Evolutionary conservation across 2,113 vertebrate species (phyloP).

Genomic region (Ibidorhyncha struthersii): DNA sequence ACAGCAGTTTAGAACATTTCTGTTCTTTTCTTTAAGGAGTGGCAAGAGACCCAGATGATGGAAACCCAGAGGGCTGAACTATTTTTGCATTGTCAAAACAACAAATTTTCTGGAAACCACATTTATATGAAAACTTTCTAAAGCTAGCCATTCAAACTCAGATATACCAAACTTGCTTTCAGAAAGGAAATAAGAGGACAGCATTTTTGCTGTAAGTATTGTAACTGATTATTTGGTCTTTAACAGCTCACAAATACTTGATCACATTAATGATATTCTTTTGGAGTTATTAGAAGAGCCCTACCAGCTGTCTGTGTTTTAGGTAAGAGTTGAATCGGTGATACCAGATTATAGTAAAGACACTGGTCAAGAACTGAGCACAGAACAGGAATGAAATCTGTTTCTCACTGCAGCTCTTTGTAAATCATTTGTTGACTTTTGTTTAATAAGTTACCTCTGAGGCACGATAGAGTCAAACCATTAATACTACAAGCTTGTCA

Average conservation of each 20-base stretch:
- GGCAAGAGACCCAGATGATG: neutral
- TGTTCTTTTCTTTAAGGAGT: neutral
- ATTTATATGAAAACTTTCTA: neutral
- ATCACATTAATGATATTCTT: neutral
- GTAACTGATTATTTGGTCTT: neutral
- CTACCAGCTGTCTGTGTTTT: neutral
- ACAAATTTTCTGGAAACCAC: neutral
- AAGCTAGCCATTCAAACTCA: neutral
- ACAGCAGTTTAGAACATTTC: neutral
- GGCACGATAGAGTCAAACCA: neutral
- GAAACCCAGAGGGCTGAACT: neutral
- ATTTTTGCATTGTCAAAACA: neutral
- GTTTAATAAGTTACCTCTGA: neutral
- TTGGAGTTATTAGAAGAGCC: neutral
- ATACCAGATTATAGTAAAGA: neutral
- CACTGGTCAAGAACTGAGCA: neutral
- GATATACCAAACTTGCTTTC: neutral
- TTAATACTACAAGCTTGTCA: neutral
- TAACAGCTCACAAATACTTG: neutral
- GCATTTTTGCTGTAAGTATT: neutral
- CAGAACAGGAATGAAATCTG: neutral
- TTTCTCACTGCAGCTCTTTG: neutral
- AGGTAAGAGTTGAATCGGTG: neutral
- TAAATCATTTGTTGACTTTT: neutral
- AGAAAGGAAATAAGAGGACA: neutral